Evolutionary conservation across 2,113 vertebrate species (phyloP), one percentile per base, ranked within the genome.

Genomic region (Chrysemys picta): DNA sequence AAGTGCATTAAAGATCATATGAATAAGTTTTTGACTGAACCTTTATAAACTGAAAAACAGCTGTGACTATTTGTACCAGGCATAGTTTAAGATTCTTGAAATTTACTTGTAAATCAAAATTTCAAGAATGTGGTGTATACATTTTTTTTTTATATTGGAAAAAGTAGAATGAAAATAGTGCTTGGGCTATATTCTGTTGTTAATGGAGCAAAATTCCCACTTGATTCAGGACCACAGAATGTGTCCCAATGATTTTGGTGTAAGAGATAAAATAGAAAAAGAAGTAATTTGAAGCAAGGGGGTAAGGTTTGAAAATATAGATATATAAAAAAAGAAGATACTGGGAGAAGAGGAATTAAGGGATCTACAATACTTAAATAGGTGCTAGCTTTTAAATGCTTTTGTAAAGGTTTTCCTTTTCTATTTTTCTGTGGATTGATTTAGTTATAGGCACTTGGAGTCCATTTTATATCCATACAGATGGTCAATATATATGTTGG

Each of bases 351-450:
- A 47, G 6, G 56, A 7, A 45, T 14, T 76, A 52, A 81, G 82
- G 25, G 25, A 0, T n/a, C 38, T 38, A 42, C 57, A 50, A 5
- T 78, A 78, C 25, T 47, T 52, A 78, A n/a, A 38, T 62, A 85
- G 76, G 85, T 22, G 82, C n/a, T 84, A 1, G 49, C 47, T 72
- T 79, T 72, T 29, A n/a, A 6, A 22, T 0, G 0, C 0, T 62
- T 92, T 93, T 59, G 54, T 96, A 92, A 95, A 89, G 92, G 96
- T 95, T 96, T 91, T 95, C 96, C 96, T 97, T 84, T 88, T 72
- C 65, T 72, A 72, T 72, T 8, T 69, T 95, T 50, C 93, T 94
- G 95, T 85, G 91, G 56, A 6, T 53, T 17, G 50, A 0, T 10
- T 1, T 80, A 62, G 53, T 95, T 89, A 93, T 94, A 12, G 0